Evolutionary conservation across 2,797 vertebrate genomes (phyloP), one percentile per base, ranked within the genome.

Genomic region (Synaphobranchus kaupii): DNA sequence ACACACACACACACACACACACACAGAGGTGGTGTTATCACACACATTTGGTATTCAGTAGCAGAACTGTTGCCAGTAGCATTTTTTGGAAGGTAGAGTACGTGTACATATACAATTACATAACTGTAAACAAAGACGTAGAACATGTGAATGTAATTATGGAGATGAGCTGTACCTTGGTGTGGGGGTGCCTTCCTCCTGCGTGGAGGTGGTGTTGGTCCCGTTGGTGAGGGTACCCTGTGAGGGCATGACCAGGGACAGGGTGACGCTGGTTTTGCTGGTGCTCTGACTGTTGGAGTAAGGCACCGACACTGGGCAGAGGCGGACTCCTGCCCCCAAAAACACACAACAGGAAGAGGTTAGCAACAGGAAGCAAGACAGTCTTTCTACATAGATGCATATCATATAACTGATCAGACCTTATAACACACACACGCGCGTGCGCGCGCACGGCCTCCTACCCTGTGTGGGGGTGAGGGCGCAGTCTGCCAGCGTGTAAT

Each of bases 241-340:
- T 3, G 97, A 98, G 85, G 98, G 98, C 98, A 99, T 99, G 87
- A 99, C 98, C 89, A 99, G 95, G 2, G 98, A 99, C 22, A 99
- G 96, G 0, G 98, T 99, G 89, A 99, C 98, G 0, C 98, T 99
- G 44, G 98, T 99, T 94, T 99, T 99, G 94, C 98, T 99, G 92
- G 98, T 99, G 95, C 96, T 98, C 95, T 97, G 97, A 89, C 96
- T 95, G 90, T 97, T 98, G 34, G 97, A 98, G 94, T 99, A 99
- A 0, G 98, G 98, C 91, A 99, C 98, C 0, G 98, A 99, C 8
- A 99, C 98, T 0, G 98, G 98, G 92, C 98, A 99, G 92, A 99
- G 96, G 0, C 98, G 97, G 0, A 98, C 98, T 73, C 98, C 98
- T 97, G 93, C 8, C 52, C 76, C 76, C 0, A 9, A 0, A 48